Base-by-base conservation (phyloP, 1,140 invertebrate genomes). In the Panonychus citri region DNA sequence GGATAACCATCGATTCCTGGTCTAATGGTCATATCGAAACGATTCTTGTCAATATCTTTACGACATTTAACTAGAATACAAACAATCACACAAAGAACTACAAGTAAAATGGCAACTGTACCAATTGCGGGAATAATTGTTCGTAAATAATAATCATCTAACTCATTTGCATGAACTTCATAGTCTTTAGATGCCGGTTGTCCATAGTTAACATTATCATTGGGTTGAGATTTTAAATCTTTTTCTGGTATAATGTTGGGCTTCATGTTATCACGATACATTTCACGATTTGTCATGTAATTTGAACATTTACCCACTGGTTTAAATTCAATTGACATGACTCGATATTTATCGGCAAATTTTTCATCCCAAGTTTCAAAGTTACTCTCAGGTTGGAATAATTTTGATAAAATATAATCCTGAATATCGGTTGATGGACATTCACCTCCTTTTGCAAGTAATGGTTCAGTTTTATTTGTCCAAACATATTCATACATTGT, bases 71-170 rank as follows among this genome's bases (percentile, higher is more conserved):
- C 21, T 21, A 37, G 24, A 30, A 53, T 37, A 12, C n/a, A 19
- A 12, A 53, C 21, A 2, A 53, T 53, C 17, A 59, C 30, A 19
- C 40, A 52, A 49, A 30, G 24, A 21, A 43, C 17, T 21, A 43
- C 42, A 17, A 59, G 43, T 25, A 59, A 27, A 27, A 46, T 49
- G 17, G 34, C 30, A 5, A 59, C 15, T 10, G 52, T 59, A 2
- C 39, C 50, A 26, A 59, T 51, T 13, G 54, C 40, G 27, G 58
- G 58, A 15, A 59, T 56, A 17, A 59, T 52, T 13, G 46, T 52
- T 25, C 43, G 34, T 4, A 59, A 24, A 19, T 51, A 49, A 17
- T 26, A 21, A 12, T 59, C 58, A 48, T 49, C 48, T 17, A 40
- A 37, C 17, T 56, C 57, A 15, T 37, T n/a, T 10, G 19, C 15